Percentiles rank a stretch among this genome's conserved stretches.
Conservation (phyloP, 2,888 invertebrate genomes). For the Troides aeacus region DNA sequence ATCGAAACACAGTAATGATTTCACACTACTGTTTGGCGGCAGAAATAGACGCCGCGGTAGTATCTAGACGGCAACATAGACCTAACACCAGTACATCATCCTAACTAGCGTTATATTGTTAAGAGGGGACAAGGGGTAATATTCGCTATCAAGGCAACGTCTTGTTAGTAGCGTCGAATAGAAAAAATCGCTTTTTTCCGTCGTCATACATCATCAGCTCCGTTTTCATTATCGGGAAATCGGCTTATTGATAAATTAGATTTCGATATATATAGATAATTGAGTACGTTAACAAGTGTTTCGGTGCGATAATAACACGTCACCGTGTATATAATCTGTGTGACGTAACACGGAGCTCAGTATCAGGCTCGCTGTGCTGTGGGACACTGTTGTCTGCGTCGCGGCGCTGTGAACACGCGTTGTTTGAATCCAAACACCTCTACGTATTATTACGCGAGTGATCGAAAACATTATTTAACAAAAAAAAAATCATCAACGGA, state of each 20-base stretch:
- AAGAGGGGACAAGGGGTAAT: too few relatives aligned
- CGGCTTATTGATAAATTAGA: constrained; percentile 11
- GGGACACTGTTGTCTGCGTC: constrained; percentile 11
- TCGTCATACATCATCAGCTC: neutral
- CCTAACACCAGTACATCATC: too few relatives aligned
- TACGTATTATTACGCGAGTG: constrained; percentile 23
- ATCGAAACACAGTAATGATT: too few relatives aligned
- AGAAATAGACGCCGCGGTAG: too few relatives aligned
- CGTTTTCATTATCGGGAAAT: constrained; percentile 3
- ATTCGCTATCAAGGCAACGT: too few relatives aligned
- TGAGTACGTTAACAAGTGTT: constrained; percentile 22
- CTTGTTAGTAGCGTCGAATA: too few relatives aligned
- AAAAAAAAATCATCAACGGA: constrained; percentile 6
- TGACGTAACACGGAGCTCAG: constrained; percentile 24
- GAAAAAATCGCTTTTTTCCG: too few relatives aligned
- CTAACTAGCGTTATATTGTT: too few relatives aligned
- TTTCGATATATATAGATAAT: constrained; percentile 1
- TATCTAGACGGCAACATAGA: too few relatives aligned
- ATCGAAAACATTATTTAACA: neutral
- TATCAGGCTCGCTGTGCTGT: constrained; percentile 10
- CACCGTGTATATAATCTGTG: constrained; percentile 22
- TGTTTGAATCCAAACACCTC: neutral
- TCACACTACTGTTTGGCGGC: too few relatives aligned
- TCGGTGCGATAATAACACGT: constrained; percentile 19
- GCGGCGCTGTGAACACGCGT: constrained; percentile 8